These are phyloP conservation scores for Rhinolophus ferrumequinum DNA, from an alignment of 2,113 vertebrate genomes.

Conservation along the genomic window DNA sequence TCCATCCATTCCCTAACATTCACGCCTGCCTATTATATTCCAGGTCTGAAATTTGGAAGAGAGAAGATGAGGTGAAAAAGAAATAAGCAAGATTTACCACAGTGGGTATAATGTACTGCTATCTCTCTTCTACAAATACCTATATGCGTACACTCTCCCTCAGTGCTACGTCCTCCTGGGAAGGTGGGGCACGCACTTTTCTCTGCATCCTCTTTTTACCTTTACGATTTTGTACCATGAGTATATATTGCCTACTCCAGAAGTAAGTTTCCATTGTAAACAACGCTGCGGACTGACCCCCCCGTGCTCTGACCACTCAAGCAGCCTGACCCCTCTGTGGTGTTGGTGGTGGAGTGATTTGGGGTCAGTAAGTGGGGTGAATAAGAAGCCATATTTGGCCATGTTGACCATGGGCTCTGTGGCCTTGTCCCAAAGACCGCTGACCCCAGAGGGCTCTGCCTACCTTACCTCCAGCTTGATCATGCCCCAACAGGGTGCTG, in stretches of 20 bases:
- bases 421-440: neutral
- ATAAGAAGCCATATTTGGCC: neutral
- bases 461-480: neutral
- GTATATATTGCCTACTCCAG: neutral
- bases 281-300: neutral
- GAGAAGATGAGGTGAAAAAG: neutral
- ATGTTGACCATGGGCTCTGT: neutral
- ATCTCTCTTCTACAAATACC: neutral
- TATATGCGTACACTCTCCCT: neutral
- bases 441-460: neutral
- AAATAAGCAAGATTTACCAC: neutral
- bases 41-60: neutral
- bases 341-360: neutral
- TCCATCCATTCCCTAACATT: neutral
- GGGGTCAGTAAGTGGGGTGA: neutral
- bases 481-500: neutral
- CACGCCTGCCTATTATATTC: neutral
- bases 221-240: neutral
- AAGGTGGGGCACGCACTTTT: neutral
- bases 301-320: neutral
- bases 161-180: neutral
- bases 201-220: neutral
- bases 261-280: neutral
- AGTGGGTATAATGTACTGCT: neutral
- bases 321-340: neutral